Base-by-base conservation (phyloP, 1,140 invertebrate genomes). In the Neuroterus valhalla region DNA sequence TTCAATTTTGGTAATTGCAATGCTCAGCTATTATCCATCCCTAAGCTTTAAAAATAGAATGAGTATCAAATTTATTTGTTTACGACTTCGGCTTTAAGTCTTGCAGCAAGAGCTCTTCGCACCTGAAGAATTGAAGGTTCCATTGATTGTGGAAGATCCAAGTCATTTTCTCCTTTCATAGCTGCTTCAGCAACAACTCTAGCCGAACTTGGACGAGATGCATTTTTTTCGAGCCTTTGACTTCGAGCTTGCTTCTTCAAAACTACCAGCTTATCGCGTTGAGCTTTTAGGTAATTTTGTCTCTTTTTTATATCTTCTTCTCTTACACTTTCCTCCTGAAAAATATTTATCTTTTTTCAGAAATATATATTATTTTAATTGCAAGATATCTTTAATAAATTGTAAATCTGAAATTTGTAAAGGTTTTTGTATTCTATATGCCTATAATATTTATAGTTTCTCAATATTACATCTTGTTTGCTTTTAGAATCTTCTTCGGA, bases 191-290 rank as follows among this genome's bases (percentile, higher is more conserved):
- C 89, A 19, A 86, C 80, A 38, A 84, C 78, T 73, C 85, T 84
- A 6, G 89, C 89, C 2, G 89, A 88, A 67, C 87, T 87, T 11
- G 89, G 89, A n/a, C 89, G 85, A 17, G 81, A 83, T n/a, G 79
- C 66, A 21, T 86, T 86, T 12, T 89, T 91, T n/a, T 92, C 92
- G 3, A 98, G 88, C 81, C 95, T 93, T 79, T 95, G 94, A 81
- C 95, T 94, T 26, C 97, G 91, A 19, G 95, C 96, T 87, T 95
- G 92, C 85, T 96, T 96, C 85, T 98, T 98, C 81, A 98, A 85
- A 17, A 95, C 94, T 42, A 98, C 91, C 19, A 98, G 91, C 85
- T 98, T 97, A 86, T 98, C 97, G 31, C 97, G 91, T 87, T 98
- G 96, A 62, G 94, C 92, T 42, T 95, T 93, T 26, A 98, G 89